Conservation (phyloP, 2,797 vertebrate species). For the Melanotaenia nigrans region DNA sequence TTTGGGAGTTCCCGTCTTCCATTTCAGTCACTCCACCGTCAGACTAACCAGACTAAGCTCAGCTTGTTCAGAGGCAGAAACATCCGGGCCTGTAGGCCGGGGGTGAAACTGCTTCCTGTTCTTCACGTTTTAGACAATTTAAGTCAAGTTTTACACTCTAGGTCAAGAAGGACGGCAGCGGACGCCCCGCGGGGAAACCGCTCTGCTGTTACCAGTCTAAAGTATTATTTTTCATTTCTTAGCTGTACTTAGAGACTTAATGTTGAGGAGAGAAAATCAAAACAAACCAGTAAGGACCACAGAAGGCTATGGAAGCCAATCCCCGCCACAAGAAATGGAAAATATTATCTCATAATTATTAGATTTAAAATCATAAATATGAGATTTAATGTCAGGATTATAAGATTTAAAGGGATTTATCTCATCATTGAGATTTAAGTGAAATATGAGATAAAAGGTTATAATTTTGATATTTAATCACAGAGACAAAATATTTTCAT, state of each 20-base stretch:
- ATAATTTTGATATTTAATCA: too few species aligned
- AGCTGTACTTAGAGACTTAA: slow-evolving; percentile 34
- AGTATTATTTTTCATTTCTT: slow-evolving; percentile 56
- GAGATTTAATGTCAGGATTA: too few species aligned
- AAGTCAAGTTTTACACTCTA: slow-evolving; percentile 48
- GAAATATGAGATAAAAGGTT: too few species aligned
- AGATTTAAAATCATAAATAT: too few species aligned
- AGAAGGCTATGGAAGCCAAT: neutral
- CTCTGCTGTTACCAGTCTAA: slow-evolving; percentile 29
- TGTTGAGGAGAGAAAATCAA: slow-evolving; percentile 24
- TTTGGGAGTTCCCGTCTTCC: slow-evolving; percentile 46
- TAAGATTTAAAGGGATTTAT: too few species aligned
- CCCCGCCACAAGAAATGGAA: too few species aligned
- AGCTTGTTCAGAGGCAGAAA: slow-evolving; percentile 53
- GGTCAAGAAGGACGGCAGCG: slow-evolving; percentile 36
- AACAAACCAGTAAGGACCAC: slow-evolving; percentile 18
- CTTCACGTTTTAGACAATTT: slow-evolving; percentile 51
- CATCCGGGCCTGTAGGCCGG: slow-evolving; percentile 37
- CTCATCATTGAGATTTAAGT: too few species aligned
- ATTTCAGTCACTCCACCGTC: slow-evolving; percentile 63
- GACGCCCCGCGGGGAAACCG: slow-evolving; percentile 28
- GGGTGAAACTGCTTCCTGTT: slow-evolving; percentile 6
- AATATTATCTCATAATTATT: too few species aligned
- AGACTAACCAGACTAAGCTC: slow-evolving; percentile 54
- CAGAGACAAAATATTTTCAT: too few species aligned